Conservation (phyloP, 2,797 vertebrate genomes). For the Falco concolor region DNA sequence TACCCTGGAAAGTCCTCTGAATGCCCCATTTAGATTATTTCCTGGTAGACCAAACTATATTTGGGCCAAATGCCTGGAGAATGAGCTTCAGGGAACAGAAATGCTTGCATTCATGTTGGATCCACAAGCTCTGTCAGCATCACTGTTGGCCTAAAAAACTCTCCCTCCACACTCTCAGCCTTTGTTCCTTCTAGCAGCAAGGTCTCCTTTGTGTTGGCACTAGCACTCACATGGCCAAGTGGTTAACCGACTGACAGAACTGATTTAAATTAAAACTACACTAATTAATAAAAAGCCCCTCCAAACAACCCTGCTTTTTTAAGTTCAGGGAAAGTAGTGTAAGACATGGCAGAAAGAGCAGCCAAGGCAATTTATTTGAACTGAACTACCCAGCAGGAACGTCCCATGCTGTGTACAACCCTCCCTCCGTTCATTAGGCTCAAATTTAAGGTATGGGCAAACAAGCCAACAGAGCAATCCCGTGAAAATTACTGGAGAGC, state of each 20-base stretch:
- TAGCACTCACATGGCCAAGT: not conserved
- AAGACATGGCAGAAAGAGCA: not conserved
- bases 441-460: not conserved
- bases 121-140: not conserved
- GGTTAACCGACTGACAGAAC: not conserved
- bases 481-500: not conserved
- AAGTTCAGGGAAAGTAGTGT: not conserved
- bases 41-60: not conserved
- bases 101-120: not conserved
- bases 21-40: not conserved
- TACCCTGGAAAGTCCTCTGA: not conserved
- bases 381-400: not conserved
- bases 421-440: not conserved
- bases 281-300: not conserved
- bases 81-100: not conserved
- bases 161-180: not conserved
- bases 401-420: not conserved
- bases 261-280: not conserved
- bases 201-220: not conserved
- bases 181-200: not conserved
- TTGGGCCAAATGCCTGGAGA: not conserved
- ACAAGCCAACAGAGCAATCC: not conserved
- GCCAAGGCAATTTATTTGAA: not conserved
- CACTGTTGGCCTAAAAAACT: not conserved
- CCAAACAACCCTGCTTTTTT: not conserved